phyloP scores from a whole-genome alignment of 2,113 vertebrate genomes.

The Pterocles orientalis region DNA sequence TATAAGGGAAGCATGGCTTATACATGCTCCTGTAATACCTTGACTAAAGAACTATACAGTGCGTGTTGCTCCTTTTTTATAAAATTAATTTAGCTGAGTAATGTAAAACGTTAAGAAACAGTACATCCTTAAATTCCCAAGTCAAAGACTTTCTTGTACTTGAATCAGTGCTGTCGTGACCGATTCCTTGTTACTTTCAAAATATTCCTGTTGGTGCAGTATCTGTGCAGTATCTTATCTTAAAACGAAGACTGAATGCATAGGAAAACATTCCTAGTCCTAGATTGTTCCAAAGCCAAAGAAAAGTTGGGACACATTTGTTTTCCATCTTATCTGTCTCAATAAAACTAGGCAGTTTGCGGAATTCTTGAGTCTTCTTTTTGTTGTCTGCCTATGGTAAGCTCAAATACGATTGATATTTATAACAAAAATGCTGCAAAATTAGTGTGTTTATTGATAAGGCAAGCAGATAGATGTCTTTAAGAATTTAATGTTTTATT shows the following conservation, averaged over 20 bases:
- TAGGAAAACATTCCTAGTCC: neutral
- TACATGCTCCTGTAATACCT: neutral
- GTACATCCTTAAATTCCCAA: neutral
- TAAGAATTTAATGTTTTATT: neutral
- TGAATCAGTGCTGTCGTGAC: neutral
- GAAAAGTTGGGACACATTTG: neutral
- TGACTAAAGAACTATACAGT: neutral
- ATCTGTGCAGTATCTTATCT: neutral
- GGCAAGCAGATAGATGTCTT: neutral
- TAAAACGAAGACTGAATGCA: neutral
- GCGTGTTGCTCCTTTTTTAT: neutral
- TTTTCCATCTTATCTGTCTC: neutral
- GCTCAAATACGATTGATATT: neutral
- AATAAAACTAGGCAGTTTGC: neutral
- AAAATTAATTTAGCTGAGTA: neutral
- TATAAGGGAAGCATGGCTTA: neutral
- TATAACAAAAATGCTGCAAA: neutral
- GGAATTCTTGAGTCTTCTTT: neutral
- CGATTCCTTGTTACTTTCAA: neutral
- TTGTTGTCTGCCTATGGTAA: neutral
- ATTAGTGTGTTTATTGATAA: neutral
- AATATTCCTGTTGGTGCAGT: neutral
- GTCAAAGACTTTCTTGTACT: neutral
- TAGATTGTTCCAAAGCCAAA: neutral
- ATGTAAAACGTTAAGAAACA: neutral